phyloP scores from a whole-genome alignment of 2,113 vertebrate species.

The Malurus alboscapulatus region DNA sequence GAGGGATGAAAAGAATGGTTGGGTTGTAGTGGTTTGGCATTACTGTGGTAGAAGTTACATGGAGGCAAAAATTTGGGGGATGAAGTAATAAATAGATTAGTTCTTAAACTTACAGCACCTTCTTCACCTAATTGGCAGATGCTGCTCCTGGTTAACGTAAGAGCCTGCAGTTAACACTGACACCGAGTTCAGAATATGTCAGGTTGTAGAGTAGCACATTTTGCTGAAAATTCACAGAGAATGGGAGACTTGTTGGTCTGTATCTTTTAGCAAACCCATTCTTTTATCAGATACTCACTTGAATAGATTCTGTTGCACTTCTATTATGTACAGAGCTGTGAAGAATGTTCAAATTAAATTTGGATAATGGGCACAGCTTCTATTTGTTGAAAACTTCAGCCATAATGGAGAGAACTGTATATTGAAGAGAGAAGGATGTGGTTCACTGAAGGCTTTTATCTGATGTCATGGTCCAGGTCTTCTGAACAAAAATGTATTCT shows the following conservation, averaged over 20 bases:
- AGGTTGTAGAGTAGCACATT: neutral
- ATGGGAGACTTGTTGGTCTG: neutral
- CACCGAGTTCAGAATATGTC: neutral
- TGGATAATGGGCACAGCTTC: neutral
- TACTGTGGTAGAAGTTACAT: neutral
- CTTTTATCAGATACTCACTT: neutral
- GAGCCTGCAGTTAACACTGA: neutral
- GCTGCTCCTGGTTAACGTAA: neutral
- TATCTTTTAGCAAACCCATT: neutral
- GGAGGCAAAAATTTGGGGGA: neutral
- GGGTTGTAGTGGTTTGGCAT: neutral
- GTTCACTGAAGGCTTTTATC: neutral
- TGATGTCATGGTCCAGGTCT: neutral
- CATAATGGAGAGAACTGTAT: neutral
- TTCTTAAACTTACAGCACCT: neutral
- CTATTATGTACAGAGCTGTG: neutral
- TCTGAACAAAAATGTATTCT: neutral
- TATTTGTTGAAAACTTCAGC: neutral
- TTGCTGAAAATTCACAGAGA: neutral
- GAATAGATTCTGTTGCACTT: neutral
- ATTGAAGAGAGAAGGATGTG: neutral
- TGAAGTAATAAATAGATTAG: neutral
- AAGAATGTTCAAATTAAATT: conserved; percentile 13
- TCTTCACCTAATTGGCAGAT: neutral
- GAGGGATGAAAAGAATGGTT: neutral